Evolutionary conservation across 2,113 vertebrate species (phyloP), one percentile per base, ranked within the genome.

Genomic region (Chaenogobius annularis): DNA sequence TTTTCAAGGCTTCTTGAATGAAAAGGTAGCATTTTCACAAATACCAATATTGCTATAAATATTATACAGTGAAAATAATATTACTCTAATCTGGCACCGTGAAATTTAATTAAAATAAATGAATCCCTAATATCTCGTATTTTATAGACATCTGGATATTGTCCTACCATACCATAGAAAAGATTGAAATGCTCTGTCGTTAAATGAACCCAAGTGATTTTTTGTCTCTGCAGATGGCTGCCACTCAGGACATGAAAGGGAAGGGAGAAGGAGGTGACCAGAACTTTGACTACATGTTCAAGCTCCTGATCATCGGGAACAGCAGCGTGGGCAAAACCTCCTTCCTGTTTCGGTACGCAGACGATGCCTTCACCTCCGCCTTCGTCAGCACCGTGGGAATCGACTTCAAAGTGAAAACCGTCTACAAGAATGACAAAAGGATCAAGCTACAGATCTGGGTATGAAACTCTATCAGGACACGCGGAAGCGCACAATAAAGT

Each of bases 401-500:
- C 0, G 98, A 99, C 93, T 99, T 99, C 91, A 99, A 98, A 94
- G 96, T 99, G 50, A 99, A 99, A 93, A 99, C 98, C 0, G 96
- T 98, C 75, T 98, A 96, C 92, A 98, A 95, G 93, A 98, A 98
- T 55, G 97, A 97, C 89, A 98, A 98, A 91, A 95, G 96, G 92
- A 98, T 99, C 93, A 99, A 99, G 84, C 94, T 99, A 71, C 98
- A 99, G 91, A 99, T 99, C 80, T 99, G 98, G 98, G 98, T 99
- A 92, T 70, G 89, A 78, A 74, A 74, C 74, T 74, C 79, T 75
- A 43, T 73, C 12, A 26, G 48, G 65, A 73, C 67, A 68, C 37
- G 37, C 37, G 8, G 6, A 6, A 40, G 2, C 37, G 37, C 37
- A 40, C 6, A 40, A 40, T 40, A 63, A 73, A 72, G 54, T 12